Evolutionary conservation across 2,113 vertebrate genomes (phyloP).

Genomic region (Anarhynchus alexandrinus): DNA sequence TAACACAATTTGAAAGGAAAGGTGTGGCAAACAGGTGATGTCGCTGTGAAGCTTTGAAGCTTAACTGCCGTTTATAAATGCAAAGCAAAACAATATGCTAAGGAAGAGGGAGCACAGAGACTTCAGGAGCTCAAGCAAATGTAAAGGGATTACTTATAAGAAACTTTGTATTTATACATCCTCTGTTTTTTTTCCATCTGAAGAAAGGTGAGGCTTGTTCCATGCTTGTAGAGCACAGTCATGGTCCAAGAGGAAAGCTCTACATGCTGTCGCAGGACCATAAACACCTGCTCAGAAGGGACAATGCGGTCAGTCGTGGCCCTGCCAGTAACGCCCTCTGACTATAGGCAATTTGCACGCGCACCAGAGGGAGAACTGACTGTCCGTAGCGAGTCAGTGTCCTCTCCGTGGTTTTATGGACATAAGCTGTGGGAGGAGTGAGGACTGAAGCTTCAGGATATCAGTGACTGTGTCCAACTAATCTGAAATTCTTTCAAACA

Average conservation of each 20-base stretch:
- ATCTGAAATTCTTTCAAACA: not conserved
- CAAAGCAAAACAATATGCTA: not conserved
- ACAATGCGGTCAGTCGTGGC: accelerated
- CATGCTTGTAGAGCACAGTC: not conserved
- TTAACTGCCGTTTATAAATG: not conserved
- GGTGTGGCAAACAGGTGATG: not conserved
- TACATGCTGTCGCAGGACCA: not conserved
- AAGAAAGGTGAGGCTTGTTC: not conserved
- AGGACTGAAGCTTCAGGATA: not conserved
- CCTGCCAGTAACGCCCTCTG: not conserved
- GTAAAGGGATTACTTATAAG: not conserved
- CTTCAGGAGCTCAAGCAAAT: not conserved
- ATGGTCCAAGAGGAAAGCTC: not conserved
- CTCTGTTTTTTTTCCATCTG: not conserved
- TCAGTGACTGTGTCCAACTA: not conserved
- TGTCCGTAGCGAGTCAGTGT: not conserved
- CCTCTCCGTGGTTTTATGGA: not conserved
- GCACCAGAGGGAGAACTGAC: not conserved
- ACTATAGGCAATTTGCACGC: accelerated
- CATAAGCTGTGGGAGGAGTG: not conserved
- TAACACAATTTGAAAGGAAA: not conserved
- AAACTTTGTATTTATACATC: not conserved
- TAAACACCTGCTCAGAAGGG: not conserved
- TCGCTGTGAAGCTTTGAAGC: not conserved
- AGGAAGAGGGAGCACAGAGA: not conserved